Conservation (phyloP, 1,140 invertebrate species). For the Cotesia glomerata region DNA sequence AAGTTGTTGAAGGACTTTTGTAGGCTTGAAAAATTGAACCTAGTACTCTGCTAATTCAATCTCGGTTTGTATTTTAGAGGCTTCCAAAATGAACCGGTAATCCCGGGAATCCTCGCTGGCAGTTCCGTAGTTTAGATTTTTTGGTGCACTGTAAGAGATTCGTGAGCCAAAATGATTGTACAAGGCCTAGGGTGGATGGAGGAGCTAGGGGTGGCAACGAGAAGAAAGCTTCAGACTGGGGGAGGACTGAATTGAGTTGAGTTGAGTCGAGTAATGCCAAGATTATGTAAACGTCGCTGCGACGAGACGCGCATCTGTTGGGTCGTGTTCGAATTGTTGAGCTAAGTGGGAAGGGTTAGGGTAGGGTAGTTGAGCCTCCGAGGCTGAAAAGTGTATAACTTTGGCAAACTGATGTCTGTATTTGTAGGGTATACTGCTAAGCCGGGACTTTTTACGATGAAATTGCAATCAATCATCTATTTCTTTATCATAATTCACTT, state of each 20-base stretch:
- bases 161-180: no score
- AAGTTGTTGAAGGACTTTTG: no score
- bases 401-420: constrained; percentile 14
- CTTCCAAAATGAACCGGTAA: no score
- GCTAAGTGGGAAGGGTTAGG: constrained; percentile 25
- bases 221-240: neutral
- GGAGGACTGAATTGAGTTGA: constrained; percentile 8
- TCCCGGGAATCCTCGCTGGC: no score
- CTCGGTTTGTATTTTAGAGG: no score
- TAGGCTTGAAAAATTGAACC: no score
- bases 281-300: constrained; percentile 60
- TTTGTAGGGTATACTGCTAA: neutral
- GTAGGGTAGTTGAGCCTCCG: neutral
- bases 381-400: constrained; percentile 17
- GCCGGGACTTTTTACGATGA: neutral
- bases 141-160: no score
- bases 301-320: constrained; percentile 51
- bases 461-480: constrained; percentile 12
- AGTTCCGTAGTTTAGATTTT: no score
- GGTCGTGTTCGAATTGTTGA: constrained; percentile 51
- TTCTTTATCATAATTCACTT: constrained; percentile 8
- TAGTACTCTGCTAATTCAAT: no score
- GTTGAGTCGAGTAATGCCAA: constrained; percentile 55
- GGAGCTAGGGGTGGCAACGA: neutral
- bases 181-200: neutral